Evolutionary conservation across 2,797 vertebrate species (phyloP).

Genomic region (Rhynchotus rufescens): DNA sequence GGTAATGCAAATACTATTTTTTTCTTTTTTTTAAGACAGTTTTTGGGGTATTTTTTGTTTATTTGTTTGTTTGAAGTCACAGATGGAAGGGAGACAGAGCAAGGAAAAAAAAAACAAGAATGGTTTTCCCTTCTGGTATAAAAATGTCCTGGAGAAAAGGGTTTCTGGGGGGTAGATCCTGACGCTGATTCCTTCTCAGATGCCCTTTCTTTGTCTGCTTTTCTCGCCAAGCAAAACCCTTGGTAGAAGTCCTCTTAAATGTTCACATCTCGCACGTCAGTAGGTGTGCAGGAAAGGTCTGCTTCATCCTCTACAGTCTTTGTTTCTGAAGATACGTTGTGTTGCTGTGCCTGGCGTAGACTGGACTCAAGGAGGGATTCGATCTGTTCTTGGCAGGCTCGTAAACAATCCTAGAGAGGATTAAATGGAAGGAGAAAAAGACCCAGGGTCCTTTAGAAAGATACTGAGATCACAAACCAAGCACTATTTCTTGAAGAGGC

Average conservation of each 20-base stretch:
- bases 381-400: constrained; percentile 98
- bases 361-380: constrained; percentile 95
- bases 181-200: constrained; percentile 75
- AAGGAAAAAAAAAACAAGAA: constrained; percentile 71
- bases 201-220: constrained; percentile 75
- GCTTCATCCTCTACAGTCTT: constrained; percentile 91
- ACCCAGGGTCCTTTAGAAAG: constrained; percentile 60
- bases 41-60: constrained; percentile 77
- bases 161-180: constrained; percentile 70
- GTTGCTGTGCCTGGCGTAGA: constrained; percentile 93
- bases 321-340: constrained; percentile 85
- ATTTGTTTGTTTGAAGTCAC: constrained; percentile 78
- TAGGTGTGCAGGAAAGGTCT: constrained; percentile 95
- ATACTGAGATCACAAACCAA: background rate
- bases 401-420: constrained; percentile 91
- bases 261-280: constrained; percentile 95
- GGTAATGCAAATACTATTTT: constrained; percentile 83
- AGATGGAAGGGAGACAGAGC: constrained; percentile 80
- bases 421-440: constrained; percentile 26
- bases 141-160: constrained; percentile 77
- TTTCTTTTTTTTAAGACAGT: constrained; percentile 77
- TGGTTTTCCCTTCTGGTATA: constrained; percentile 78
- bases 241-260: constrained; percentile 85
- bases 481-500: background rate
- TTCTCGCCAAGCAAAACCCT: constrained; percentile 65